Evolutionary conservation across 1,140 invertebrate genomes (phyloP), one percentile per base, ranked within the genome.

Genomic region (Melipona quadrifasciata): DNA sequence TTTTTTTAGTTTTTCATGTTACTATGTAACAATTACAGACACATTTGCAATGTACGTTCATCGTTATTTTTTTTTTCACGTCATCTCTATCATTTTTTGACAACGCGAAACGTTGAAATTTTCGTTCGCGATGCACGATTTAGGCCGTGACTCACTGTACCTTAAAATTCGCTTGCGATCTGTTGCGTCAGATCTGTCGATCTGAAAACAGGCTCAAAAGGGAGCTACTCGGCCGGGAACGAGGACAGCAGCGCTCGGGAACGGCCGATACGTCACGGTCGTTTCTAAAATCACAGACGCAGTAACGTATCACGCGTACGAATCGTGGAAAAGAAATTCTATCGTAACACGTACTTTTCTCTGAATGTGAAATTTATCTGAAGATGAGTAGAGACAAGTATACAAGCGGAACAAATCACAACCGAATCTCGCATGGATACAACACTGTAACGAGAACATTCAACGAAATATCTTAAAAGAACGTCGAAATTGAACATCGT

Each of bases 221-320:
- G 68, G 78, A 85, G 84, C 84, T 85, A 67, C 55, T 85, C 72
- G 72, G 78, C 84, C 80, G 84, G 84, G 84, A 85, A 85, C 68
- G 55, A 73, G 72, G 51, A 76, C 31, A 76, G 47, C 72, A 85
- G 84, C 84, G 84, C 84, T 73, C 79, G 80, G 21, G 31, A 81
- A 76, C 70, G 61, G 64, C 84, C 84, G 84, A 85, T 73, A 67
- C 47, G 53, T 73, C 80, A 80, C 84, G 84, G 84, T 85, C 84
- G 84, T 85, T 85, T 82, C 80, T 85, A 53, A 73, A 82, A 82
- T 70, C 80, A 85, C 72, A 71, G 21, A 57, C 6, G 0, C 84
- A 85, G 84, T 82, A 61, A n/a, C 72, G 84, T 85, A 85, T 53
- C 80, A 21, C 2, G 16, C 16, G 21, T 53, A 39, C 39, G 51